phyloP scores from a whole-genome alignment of 1,140 invertebrate genomes.

The Globodera rostochiensis region DNA sequence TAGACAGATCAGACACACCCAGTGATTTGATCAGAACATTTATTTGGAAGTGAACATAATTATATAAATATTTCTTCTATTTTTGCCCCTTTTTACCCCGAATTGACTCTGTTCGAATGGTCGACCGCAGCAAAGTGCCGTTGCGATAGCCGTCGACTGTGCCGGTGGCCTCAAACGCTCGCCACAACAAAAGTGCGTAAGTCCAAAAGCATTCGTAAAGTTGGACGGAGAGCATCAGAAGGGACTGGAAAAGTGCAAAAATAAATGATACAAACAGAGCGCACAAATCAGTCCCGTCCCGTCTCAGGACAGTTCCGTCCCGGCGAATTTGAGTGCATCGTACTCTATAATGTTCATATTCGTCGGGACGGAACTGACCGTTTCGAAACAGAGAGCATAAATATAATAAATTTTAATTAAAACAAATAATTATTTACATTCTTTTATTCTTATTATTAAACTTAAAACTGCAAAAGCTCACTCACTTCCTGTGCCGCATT shows the following conservation, averaged over 20 bases:
- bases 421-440: too few species aligned
- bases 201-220: slow-evolving; percentile 38
- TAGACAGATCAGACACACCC: too few species aligned
- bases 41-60: too few species aligned
- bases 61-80: neutral
- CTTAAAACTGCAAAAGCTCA: neutral
- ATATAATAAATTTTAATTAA: too few species aligned
- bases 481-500: slow-evolving; percentile 5
- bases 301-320: too few species aligned
- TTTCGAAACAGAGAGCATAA: too few species aligned
- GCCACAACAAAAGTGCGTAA: slow-evolving; percentile 24
- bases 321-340: too few species aligned
- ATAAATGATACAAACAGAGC: neutral
- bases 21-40: too few species aligned
- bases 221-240: slow-evolving; percentile 10
- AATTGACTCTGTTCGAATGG: slow-evolving; percentile 25
- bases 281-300: too few species aligned
- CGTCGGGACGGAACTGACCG: too few species aligned
- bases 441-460: too few species aligned
- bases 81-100: neutral
- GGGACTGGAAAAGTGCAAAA: slow-evolving; percentile 4
- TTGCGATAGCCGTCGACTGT: slow-evolving; percentile 8
- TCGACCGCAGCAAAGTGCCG: slow-evolving; percentile 11
- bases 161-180: slow-evolving; percentile 4
- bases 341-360: too few species aligned